Percentiles rank a stretch among this genome's conserved stretches.
Conservation (phyloP, 2,888 invertebrate genomes). For the Pachydiplax longipennis region DNA sequence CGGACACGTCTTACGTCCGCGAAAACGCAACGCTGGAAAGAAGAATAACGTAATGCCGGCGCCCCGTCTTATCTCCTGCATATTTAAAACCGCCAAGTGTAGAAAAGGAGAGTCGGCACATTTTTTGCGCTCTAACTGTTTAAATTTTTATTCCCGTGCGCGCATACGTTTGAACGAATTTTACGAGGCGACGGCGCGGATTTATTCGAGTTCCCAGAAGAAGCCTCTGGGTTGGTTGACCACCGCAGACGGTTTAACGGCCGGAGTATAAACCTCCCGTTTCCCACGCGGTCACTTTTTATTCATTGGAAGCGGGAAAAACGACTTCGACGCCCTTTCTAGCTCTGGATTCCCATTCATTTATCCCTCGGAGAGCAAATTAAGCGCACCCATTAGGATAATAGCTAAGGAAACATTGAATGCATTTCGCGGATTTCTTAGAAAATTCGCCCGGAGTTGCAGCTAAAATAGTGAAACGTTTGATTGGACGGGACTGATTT, state of each 20-base stretch:
- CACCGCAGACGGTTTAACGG: neutral
- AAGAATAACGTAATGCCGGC: neutral
- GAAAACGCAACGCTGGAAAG: neutral
- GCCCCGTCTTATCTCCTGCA: no score
- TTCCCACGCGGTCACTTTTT: neutral
- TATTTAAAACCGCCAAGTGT: no score
- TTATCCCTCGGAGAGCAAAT: neutral
- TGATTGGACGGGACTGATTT: no score
- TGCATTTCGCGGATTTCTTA: neutral
- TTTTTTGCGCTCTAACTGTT: neutral
- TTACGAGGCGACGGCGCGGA: neutral
- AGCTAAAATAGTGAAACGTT: no score
- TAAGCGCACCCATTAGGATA: neutral
- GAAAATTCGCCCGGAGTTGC: neutral
- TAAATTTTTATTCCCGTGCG: no score
- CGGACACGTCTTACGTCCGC: neutral
- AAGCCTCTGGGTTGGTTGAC: neutral
- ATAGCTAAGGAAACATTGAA: neutral
- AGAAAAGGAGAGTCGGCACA: neutral
- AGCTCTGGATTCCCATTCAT: neutral
- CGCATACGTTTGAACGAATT: neutral
- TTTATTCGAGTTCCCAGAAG: neutral
- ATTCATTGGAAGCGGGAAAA: neutral
- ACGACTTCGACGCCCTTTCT: neutral
- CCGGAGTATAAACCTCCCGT: neutral